phyloP scores from a whole-genome alignment of 2,888 invertebrate species.

The Xylota sylvarum region DNA sequence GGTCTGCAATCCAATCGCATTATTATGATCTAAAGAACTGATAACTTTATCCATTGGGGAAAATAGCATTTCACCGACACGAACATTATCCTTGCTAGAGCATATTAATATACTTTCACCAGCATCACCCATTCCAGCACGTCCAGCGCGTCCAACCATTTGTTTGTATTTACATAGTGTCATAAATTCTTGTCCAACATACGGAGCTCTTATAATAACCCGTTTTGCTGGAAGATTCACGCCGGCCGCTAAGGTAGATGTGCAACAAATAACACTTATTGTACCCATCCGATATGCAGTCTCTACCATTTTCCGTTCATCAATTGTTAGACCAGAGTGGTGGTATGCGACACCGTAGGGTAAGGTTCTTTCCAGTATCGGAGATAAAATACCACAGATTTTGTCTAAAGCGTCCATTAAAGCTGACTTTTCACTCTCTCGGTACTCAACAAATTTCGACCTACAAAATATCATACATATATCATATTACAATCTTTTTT shows the following conservation, averaged over 20 bases:
- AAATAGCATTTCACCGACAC: slow-evolving; percentile 86
- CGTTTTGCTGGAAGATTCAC: slow-evolving; percentile 97
- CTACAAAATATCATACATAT: slow-evolving; percentile 53
- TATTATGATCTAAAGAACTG: slow-evolving; percentile 86
- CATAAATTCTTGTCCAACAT: slow-evolving; percentile 91
- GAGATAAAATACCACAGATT: slow-evolving; percentile 88
- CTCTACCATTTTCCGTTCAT: slow-evolving; percentile 94
- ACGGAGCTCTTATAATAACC: slow-evolving; percentile 94
- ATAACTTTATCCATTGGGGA: slow-evolving; percentile 89
- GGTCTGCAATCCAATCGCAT: slow-evolving; percentile 86
- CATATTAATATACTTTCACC: slow-evolving; percentile 96
- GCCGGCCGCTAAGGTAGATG: slow-evolving; percentile 98
- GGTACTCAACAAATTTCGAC: slow-evolving; percentile 87
- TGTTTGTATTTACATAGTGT: slow-evolving; percentile 94
- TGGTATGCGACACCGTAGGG: slow-evolving; percentile 96
- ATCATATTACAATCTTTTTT: slow-evolving; percentile 6
- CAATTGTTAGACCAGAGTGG: slow-evolving; percentile 95
- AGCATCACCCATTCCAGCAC: slow-evolving; percentile 92
- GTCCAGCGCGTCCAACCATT: slow-evolving; percentile 97
- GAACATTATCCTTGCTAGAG: slow-evolving; percentile 86
- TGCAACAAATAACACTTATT: slow-evolving; percentile 96
- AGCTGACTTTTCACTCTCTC: slow-evolving; percentile 86
- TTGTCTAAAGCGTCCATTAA: slow-evolving; percentile 88
- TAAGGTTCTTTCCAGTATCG: slow-evolving; percentile 88
- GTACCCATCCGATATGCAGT: slow-evolving; percentile 93